Evolutionary conservation across 2,113 vertebrate species (phyloP), one percentile per base, ranked within the genome.

Genomic region (Aptenodytes patagonicus): DNA sequence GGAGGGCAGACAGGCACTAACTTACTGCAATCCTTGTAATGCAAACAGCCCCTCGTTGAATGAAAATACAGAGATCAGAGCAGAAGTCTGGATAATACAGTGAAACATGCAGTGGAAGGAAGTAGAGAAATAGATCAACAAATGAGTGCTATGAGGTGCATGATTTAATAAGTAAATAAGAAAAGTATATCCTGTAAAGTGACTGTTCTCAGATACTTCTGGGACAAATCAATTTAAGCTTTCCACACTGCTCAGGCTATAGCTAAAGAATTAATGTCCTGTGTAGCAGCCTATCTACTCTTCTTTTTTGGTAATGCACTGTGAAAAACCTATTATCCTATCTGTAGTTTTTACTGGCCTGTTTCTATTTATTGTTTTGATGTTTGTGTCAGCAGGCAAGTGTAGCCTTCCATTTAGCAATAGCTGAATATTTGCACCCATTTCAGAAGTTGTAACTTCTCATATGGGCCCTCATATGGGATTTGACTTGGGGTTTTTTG

Each of bases 151-250:
- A 58, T 87, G 66, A 87, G 26, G 32, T 55, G 28, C 31, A 73
- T 51, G 8, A 64, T 85, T 90, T 96, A 85, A 80, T 95, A 93
- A 95, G 28, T 52, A 88, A 94, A 65, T 24, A 75, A 73, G 17
- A 84, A 68, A 38, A 65, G 83, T 72, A 54, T 14, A 58, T 13
- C 55, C 58, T 85, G 13, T 52, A 84, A 77, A 91, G 28, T 36
- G 26, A 31, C 72, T 81, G 15, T 47, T 95, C 62, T 52, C 31
- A 40, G 46, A 73, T 72, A 32, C 69, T 89, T 69, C 25, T 9
- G 5, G 65, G 65, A 87, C 80, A 94, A 87, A 95, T 92, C 15
- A 89, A 76, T 97, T 84, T 75, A 85, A 94, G 72, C 44, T 84
- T 83, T 42, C 12, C 25, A 72, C 36, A 44, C 40, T 95, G 36